Conservation (phyloP, 2,797 vertebrate species). For the Octomys mimax region DNA sequence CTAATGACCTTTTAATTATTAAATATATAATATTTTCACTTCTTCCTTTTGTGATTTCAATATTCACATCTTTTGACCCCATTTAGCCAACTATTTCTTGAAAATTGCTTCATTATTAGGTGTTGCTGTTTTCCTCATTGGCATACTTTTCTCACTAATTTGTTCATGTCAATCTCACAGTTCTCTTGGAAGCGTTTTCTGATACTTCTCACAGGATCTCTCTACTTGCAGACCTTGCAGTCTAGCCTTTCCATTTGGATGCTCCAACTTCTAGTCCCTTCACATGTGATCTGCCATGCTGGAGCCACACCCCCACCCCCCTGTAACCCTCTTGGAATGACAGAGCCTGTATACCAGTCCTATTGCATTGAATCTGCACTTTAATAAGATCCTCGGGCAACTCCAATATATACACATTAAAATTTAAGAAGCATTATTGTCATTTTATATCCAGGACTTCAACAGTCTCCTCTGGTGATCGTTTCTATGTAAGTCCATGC, state of each 20-base stretch:
- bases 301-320: neutral
- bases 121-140: neutral
- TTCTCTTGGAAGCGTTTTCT: neutral
- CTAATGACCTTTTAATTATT: conserved; percentile 8
- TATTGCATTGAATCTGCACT: neutral
- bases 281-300: neutral
- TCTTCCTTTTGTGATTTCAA: neutral
- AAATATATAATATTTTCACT: neutral
- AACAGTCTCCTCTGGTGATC: neutral
- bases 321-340: neutral
- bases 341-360: neutral
- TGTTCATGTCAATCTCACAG: neutral
- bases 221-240: neutral
- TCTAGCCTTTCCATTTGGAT: neutral
- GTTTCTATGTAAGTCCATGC: neutral
- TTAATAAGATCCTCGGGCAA: neutral
- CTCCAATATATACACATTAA: neutral
- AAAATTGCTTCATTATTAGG: neutral
- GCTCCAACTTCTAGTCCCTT: neutral
- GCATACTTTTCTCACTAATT: neutral
- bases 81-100: neutral
- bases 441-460: neutral
- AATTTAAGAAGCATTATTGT: neutral
- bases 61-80: neutral
- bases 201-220: neutral